A percentile compares a stretch with the other conserved stretches of the same genome.
Evolutionary conservation across 2,888 invertebrate genomes (phyloP).

Genomic region (Amiota minor): DNA sequence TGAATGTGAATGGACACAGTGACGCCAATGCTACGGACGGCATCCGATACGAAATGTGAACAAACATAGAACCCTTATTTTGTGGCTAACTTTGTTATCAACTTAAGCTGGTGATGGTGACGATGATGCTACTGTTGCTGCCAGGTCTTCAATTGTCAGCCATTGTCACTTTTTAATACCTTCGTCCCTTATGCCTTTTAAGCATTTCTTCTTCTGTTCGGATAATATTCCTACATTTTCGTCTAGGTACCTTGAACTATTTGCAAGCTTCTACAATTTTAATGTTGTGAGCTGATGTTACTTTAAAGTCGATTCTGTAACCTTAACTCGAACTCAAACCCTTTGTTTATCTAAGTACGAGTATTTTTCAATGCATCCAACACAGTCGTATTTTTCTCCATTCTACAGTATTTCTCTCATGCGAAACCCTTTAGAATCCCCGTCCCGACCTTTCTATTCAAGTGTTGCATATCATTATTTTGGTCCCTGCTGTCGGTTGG

Average conservation of each 20-base stretch:
- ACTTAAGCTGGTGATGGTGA: too few species aligned
- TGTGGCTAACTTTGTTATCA: not conserved
- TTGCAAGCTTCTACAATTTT: conserved; percentile 16
- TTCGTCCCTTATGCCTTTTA: not conserved
- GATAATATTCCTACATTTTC: not conserved
- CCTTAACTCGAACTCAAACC: not conserved
- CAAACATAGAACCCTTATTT: conserved; percentile 10
- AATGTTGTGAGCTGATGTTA: conserved; percentile 1
- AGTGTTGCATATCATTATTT: conserved; percentile 24
- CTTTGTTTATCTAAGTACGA: conserved; percentile 13
- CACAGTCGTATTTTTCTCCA: too few species aligned
- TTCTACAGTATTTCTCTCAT: too few species aligned
- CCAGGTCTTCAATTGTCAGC: not conserved
- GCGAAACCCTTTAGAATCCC: not conserved
- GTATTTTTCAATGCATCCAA: conserved; percentile 7
- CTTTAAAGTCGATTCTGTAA: conserved; percentile 7
- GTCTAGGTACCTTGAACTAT: not conserved
- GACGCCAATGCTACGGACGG: not conserved
- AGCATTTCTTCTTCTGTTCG: too few species aligned
- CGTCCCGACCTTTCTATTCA: not conserved
- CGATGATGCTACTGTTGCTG: too few species aligned
- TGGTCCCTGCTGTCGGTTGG: conserved; percentile 13
- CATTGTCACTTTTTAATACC: conserved; percentile 16
- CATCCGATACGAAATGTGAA: conserved; percentile 4
- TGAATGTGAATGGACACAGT: not conserved